A percentile compares a stretch with the other conserved stretches of the same genome.
phyloP scores from a whole-genome alignment of 1,140 invertebrate species.

The Zaprionus taronus region DNA sequence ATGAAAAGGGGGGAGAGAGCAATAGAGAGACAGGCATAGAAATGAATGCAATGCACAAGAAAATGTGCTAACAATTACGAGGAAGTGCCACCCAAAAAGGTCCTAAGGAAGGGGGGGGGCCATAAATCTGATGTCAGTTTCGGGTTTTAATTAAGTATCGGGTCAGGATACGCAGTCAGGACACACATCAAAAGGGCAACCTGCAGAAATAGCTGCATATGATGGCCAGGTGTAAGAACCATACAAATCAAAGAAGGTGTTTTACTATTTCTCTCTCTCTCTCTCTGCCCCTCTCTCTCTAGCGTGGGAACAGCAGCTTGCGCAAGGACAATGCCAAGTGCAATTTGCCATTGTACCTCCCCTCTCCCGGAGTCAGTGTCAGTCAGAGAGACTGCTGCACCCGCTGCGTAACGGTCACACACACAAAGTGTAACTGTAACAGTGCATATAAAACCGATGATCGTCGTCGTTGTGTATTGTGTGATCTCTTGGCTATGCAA shows the following conservation, averaged over 20 bases:
- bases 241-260: constrained; percentile 68
- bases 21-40: background rate
- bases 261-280: constrained; percentile 2
- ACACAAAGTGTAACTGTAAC: constrained; percentile 58
- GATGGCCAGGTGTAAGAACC: constrained; percentile 59
- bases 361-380: constrained; percentile 7
- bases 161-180: background rate
- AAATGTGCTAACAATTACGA: constrained; percentile 67
- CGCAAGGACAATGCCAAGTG: constrained; percentile 79
- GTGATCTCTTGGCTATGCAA: constrained; percentile 37
- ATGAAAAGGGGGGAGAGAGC: background rate
- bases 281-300: background rate
- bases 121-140: constrained; percentile 75
- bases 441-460: constrained; percentile 39
- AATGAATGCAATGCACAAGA: constrained; percentile 28
- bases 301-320: constrained; percentile 77
- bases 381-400: constrained; percentile 31
- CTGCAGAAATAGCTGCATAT: constrained; percentile 60
- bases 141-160: constrained; percentile 70
- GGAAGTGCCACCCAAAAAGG: constrained; percentile 63
- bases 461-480: constrained; percentile 32
- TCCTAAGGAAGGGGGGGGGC: constrained; percentile 13
- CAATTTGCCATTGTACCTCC: constrained; percentile 68
- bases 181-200: constrained; percentile 49
- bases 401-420: constrained; percentile 70